Evolutionary conservation across 2,888 invertebrate species (phyloP).

Genomic region (Mimumesa dahlbomi): DNA sequence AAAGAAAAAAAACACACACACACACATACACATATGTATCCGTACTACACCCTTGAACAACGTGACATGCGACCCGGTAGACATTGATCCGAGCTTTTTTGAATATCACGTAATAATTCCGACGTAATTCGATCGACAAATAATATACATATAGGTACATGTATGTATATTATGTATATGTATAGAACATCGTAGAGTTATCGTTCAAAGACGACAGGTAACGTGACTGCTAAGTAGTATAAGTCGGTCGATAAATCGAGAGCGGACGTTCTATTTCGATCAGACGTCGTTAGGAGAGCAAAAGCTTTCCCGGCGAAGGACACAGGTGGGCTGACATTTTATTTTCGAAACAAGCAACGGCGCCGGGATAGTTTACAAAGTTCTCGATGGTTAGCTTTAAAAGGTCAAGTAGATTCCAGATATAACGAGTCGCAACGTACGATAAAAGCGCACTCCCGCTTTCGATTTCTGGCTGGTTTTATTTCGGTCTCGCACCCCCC

Average conservation of each 20-base stretch:
- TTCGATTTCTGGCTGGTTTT: constrained; percentile 12
- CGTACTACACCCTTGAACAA: constrained; percentile 3
- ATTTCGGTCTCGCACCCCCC: constrained; percentile 13
- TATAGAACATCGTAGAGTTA: background rate
- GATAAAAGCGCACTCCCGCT: constrained; percentile 15
- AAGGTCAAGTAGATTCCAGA: constrained; percentile 26
- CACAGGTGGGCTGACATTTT: background rate
- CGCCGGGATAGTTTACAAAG: constrained; percentile 2
- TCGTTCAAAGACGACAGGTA: background rate
- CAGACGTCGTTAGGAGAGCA: constrained; percentile 10
- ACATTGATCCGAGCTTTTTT: background rate
- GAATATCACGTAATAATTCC: too few species aligned
- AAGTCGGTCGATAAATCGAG: constrained; percentile 13
- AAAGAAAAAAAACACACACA: too few species aligned
- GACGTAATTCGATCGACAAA: too few species aligned
- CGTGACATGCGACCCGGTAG: background rate
- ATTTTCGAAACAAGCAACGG: constrained; percentile 1
- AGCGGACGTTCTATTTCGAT: background rate
- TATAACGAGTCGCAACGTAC: constrained; percentile 10
- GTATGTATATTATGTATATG: too few species aligned
- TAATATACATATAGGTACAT: too few species aligned
- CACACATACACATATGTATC: too few species aligned
- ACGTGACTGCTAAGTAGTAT: background rate
- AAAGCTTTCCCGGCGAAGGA: background rate
- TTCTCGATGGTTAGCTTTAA: constrained; percentile 16